phyloP scores from a whole-genome alignment of 1,140 invertebrate species.

The Zaprionus capensis region DNA sequence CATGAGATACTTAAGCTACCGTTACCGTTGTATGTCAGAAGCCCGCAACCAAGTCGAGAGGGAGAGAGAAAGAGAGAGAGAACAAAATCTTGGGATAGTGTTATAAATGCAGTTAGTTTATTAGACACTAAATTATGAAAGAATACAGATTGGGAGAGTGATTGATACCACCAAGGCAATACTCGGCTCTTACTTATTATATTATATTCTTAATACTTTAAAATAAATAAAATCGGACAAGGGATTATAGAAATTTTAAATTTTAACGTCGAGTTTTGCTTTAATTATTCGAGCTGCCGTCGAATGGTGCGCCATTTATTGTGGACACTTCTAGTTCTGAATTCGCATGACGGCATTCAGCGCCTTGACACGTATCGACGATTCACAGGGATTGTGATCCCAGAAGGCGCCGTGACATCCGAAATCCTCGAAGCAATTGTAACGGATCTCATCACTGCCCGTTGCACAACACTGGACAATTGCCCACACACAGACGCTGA shows the following conservation, averaged over 20 bases:
- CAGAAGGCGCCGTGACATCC: constrained; percentile 88
- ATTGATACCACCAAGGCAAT: too few relatives aligned
- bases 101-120: too few relatives aligned
- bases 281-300: too few relatives aligned
- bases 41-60: neutral
- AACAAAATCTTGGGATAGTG: neutral
- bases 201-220: too few relatives aligned
- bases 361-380: constrained; percentile 58
- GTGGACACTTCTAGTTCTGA: neutral
- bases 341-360: neutral
- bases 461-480: constrained; percentile 88
- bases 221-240: too few relatives aligned
- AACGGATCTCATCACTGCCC: constrained; percentile 79
- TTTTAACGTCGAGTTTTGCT: too few relatives aligned
- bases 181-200: too few relatives aligned
- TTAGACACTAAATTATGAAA: too few relatives aligned
- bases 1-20: neutral
- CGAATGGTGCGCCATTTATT: neutral
- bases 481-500: constrained; percentile 87
- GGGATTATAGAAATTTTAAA: too few relatives aligned
- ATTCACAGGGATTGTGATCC: constrained; percentile 87
- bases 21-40: neutral
- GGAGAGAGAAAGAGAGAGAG: neutral
- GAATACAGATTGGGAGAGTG: too few relatives aligned
- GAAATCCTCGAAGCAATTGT: constrained; percentile 88